Conservation (phyloP, 2,888 invertebrate species). For the Celastrina argiolus region DNA sequence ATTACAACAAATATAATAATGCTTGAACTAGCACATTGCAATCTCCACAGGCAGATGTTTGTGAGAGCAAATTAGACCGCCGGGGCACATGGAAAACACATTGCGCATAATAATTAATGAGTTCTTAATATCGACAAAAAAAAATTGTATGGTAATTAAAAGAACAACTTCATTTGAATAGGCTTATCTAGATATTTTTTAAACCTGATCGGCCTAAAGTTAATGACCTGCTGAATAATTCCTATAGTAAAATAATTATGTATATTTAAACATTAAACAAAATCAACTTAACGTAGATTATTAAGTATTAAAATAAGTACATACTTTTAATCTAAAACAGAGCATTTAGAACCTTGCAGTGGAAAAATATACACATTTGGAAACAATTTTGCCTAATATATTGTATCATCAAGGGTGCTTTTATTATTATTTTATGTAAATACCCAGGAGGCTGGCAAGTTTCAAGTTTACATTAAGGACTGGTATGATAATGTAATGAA, state of each 20-base stretch:
- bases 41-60: constrained; percentile 25
- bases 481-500: background rate
- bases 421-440: constrained; percentile 3
- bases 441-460: background rate
- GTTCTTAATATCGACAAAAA: constrained; percentile 11
- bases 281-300: no score
- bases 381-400: background rate
- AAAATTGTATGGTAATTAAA: background rate
- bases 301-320: no score
- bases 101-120: constrained; percentile 12
- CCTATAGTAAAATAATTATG: no score
- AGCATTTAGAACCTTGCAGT: background rate
- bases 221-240: background rate
- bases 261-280: no score
- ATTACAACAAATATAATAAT: background rate
- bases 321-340: no score
- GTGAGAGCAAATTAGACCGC: constrained; percentile 10
- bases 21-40: background rate
- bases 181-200: background rate
- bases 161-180: background rate
- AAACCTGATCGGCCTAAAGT: background rate
- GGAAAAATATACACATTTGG: background rate
- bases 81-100: constrained; percentile 20
- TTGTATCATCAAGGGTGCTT: background rate
- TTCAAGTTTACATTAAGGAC: background rate